Evolutionary conservation across 2,888 invertebrate genomes (phyloP), one percentile per base, ranked within the genome.

Genomic region (Drosophila meridiana): DNA sequence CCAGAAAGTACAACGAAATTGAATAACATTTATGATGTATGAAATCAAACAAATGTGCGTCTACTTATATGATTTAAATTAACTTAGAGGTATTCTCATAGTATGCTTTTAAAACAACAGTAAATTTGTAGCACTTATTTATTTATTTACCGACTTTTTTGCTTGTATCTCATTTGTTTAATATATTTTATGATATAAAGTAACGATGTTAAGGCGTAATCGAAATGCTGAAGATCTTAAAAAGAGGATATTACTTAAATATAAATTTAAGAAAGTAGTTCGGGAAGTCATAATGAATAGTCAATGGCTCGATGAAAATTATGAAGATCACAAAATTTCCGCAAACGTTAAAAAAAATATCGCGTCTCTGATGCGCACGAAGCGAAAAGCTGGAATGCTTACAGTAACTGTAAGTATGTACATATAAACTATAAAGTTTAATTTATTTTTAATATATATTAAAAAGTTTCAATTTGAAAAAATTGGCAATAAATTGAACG

Each of bases 221-320:
- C 78, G 78, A 4, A 68, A 76, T 36, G 60, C 58, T 3, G 76
- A 73, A 6, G 85, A 73, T 11, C 6, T 61, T 0, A 77, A 70
- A 63, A 91, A 87, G 68, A 94, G 94, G 69, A 94, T 94, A 61
- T 91, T 90, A 20, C 94, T 94, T 0, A 94, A 94, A 91, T 93
- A 94, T 72, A 92, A 93, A 64, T 95, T 96, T 78, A 94, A 94
- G 52, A 95, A 94, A 2, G 76, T 95, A 0, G 94, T 94, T 0
- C 94, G 95, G 1, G 86, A 94, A 76, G 95, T 95, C 0, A 93
- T 95, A 80, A 93, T 94, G 8, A 95, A 95, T 63, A 76, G 80
- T 26, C 72, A 78, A 11, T 92, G 92, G 91, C 66, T 92, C 4
- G 72, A 77, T 30, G 75, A 83, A 6, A 26, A 80, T 13, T 62